A percentile compares a stretch with the other conserved stretches of the same genome.
These are phyloP conservation scores for Pelodiscus sinensis DNA, from an alignment of 2,113 vertebrate species.

Conservation along the genomic window DNA sequence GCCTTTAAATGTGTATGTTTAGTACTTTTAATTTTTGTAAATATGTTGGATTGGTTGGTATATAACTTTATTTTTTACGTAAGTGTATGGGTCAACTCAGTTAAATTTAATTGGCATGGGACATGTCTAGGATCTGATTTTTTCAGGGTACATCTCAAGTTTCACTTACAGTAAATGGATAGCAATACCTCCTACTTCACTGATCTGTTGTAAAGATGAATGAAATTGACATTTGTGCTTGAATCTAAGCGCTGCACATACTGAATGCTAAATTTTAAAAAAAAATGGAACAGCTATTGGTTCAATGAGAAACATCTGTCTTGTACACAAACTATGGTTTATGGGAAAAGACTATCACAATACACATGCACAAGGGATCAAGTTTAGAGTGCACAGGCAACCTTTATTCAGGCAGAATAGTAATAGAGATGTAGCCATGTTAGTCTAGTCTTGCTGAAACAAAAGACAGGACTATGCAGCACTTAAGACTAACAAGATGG, in stretches of 20 bases:
- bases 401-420: neutral
- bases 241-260: neutral
- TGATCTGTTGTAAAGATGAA: neutral
- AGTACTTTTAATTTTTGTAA: neutral
- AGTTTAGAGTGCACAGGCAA: neutral
- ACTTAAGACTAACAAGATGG: too few species aligned
- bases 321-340: neutral
- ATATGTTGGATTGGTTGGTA: neutral
- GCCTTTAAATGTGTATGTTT: neutral
- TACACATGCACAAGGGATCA: neutral
- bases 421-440: too few species aligned
- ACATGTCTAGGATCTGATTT: too few species aligned
- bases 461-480: too few species aligned
- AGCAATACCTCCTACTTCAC: neutral
- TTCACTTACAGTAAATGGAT: neutral
- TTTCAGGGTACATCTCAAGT: neutral
- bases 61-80: neutral
- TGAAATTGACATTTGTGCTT: too few species aligned
- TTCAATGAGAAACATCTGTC: neutral
- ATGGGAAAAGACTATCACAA: neutral
- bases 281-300: neutral
- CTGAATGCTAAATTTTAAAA: neutral
- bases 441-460: too few species aligned
- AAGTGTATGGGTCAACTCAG: neutral
- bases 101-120: neutral